A percentile compares a stretch with the other conserved stretches of the same genome.
Conservation (phyloP, 2,797 vertebrate genomes). For the Catostomus latipinnis region DNA sequence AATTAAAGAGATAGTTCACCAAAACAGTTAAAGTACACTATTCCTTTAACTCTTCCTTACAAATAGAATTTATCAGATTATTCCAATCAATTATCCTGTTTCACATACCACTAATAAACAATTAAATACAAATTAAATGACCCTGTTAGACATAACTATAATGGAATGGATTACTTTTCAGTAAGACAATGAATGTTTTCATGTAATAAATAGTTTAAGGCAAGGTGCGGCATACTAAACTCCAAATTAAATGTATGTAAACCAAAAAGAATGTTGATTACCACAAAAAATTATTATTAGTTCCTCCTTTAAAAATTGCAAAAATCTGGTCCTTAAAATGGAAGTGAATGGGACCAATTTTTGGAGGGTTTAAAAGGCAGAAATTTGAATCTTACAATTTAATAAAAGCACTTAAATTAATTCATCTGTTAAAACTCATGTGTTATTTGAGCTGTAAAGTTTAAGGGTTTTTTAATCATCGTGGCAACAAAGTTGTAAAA, state of each 20-base stretch:
- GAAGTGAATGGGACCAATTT: too few relatives aligned
- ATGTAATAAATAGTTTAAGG: conserved; percentile 29
- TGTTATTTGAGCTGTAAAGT: too few relatives aligned
- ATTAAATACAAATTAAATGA: too few relatives aligned
- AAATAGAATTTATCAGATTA: neutral
- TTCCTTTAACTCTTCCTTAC: neutral
- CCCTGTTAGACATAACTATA: neutral
- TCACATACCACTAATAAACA: neutral
- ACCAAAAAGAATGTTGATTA: neutral
- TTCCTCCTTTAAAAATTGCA: neutral
- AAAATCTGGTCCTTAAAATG: neutral
- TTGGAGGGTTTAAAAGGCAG: too few relatives aligned
- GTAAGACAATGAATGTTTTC: neutral
- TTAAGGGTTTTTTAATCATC: too few relatives aligned
- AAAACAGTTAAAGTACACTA: too few relatives aligned
- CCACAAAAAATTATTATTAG: neutral
- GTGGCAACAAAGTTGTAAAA: too few relatives aligned
- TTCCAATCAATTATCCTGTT: neutral
- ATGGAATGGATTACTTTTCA: neutral
- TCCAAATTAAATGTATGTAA: neutral
- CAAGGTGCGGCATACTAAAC: neutral
- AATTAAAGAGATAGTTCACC: too few relatives aligned
- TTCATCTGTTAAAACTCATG: too few relatives aligned
- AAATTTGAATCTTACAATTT: too few relatives aligned
- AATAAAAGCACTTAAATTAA: too few relatives aligned